A percentile compares a stretch with the other conserved stretches of the same genome.
These are phyloP conservation scores for Tanytarsus gracilentus DNA, from an alignment of 2,888 invertebrate genomes.

Conservation along the genomic window DNA sequence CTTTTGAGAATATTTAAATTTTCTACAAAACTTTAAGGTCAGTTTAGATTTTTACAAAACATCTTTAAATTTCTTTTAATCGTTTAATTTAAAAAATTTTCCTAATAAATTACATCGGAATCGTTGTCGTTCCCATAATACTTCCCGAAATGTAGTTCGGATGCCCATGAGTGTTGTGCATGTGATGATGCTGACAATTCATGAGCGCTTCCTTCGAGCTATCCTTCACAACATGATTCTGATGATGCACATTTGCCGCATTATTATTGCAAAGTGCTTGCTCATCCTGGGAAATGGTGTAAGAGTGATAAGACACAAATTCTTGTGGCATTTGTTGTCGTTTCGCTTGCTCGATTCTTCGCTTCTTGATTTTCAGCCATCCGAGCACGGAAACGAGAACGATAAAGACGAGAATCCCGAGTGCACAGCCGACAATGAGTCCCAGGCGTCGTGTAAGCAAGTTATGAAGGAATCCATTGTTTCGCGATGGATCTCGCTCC, in stretches of 20 bases:
- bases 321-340: slow-evolving; percentile 64
- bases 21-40: no score
- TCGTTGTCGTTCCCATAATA: slow-evolving; percentile 28
- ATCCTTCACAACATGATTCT: slow-evolving; percentile 2
- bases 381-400: slow-evolving; percentile 75
- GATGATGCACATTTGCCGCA: slow-evolving; percentile 2
- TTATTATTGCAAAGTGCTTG: slow-evolving; percentile 30
- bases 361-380: slow-evolving; percentile 76
- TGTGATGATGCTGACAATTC: slow-evolving; percentile 28
- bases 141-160: slow-evolving; percentile 39
- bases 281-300: slow-evolving; percentile 60
- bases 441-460: slow-evolving; percentile 73
- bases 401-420: slow-evolving; percentile 78
- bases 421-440: slow-evolving; percentile 75
- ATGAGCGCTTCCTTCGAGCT: background rate
- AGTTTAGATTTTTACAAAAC: no score
- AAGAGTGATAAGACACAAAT: slow-evolving; percentile 67
- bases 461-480: slow-evolving; percentile 62
- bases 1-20: no score
- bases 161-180: slow-evolving; percentile 33
- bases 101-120: slow-evolving; percentile 20
- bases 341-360: slow-evolving; percentile 61
- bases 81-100: no score
- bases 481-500: slow-evolving; percentile 50
- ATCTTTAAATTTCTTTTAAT: no score